Evolutionary conservation across 2,888 invertebrate species (phyloP).

Genomic region (Tetheella fluctuosa): DNA sequence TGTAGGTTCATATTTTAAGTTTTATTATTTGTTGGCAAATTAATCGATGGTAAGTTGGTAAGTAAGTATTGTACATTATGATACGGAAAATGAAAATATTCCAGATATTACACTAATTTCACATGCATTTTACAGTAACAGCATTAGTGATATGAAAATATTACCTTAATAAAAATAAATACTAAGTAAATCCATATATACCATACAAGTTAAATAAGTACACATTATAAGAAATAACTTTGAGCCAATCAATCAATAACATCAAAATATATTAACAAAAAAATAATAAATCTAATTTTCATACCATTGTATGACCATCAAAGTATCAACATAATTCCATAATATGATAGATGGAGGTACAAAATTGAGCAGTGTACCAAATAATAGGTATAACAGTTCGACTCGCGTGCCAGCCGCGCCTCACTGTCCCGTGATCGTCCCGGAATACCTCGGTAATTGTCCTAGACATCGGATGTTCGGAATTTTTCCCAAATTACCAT

Average conservation of each 20-base stretch:
- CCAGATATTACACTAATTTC: too few species aligned
- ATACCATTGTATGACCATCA: constrained; percentile 1
- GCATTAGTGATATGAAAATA: too few species aligned
- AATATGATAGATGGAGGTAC: constrained; percentile 14
- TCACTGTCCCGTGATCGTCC: constrained; percentile 39
- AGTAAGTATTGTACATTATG: too few species aligned
- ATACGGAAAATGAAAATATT: too few species aligned
- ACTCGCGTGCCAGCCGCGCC: constrained; percentile 29
- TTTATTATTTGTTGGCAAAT: too few species aligned
- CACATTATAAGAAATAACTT: too few species aligned
- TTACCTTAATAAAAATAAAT: too few species aligned
- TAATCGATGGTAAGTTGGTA: too few species aligned
- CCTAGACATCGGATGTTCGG: constrained; percentile 45
- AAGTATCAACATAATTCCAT: constrained; percentile 10
- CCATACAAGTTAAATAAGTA: too few species aligned
- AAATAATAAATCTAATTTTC: neutral
- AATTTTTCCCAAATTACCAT: constrained; percentile 57
- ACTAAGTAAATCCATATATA: too few species aligned
- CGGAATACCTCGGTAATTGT: constrained; percentile 55
- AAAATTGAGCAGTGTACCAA: constrained; percentile 19
- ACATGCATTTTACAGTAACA: too few species aligned
- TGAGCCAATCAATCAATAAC: constrained; percentile 9
- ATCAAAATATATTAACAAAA: constrained; percentile 8
- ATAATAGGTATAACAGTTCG: constrained; percentile 17
- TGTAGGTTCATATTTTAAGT: too few species aligned